Evolutionary conservation across 2,888 invertebrate genomes (phyloP).

Genomic region (Drosophila merina): DNA sequence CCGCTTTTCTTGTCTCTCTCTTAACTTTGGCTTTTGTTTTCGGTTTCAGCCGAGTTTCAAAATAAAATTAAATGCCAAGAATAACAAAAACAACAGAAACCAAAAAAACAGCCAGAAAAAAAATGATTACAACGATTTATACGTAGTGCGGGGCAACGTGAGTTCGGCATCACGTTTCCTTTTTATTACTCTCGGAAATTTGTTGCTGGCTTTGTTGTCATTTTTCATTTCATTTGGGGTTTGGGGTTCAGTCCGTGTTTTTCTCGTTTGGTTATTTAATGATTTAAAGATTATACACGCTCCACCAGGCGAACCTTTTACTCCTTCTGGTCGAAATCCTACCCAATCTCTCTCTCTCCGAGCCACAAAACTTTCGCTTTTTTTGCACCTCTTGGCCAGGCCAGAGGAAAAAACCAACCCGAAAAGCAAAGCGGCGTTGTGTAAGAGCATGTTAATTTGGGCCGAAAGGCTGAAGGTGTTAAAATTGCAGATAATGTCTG

Average conservation of each 20-base stretch:
- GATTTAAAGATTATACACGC: constrained; percentile 77
- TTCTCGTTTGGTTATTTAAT: constrained; percentile 69
- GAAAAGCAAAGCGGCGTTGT: constrained; percentile 44
- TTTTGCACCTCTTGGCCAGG: constrained; percentile 65
- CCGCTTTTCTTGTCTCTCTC: constrained; percentile 33
- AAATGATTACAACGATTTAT: constrained; percentile 69
- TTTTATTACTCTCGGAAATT: constrained; percentile 63
- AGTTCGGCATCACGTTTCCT: constrained; percentile 75
- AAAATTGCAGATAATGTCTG: constrained; percentile 64
- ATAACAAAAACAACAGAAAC: constrained; percentile 23
- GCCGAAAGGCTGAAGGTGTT: constrained; percentile 62
- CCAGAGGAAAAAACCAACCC: constrained; percentile 14
- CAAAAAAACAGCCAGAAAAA: constrained; percentile 6
- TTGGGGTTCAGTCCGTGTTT: constrained; percentile 44
- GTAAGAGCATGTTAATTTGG: constrained; percentile 72
- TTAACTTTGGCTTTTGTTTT: constrained; percentile 37
- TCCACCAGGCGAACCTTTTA: constrained; percentile 62
- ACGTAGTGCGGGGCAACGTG: constrained; percentile 55
- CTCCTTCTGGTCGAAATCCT: not conserved
- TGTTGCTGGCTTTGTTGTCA: constrained; percentile 47
- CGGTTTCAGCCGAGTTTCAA: constrained; percentile 50
- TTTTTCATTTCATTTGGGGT: constrained; percentile 61
- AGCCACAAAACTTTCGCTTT: constrained; percentile 70
- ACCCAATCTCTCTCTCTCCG: not conserved
- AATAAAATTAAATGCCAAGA: constrained; percentile 63